Percentiles rank a stretch among this genome's conserved stretches.
These are phyloP conservation scores for Ia io DNA, from an alignment of 2,113 vertebrate genomes.

Conservation along the genomic window DNA sequence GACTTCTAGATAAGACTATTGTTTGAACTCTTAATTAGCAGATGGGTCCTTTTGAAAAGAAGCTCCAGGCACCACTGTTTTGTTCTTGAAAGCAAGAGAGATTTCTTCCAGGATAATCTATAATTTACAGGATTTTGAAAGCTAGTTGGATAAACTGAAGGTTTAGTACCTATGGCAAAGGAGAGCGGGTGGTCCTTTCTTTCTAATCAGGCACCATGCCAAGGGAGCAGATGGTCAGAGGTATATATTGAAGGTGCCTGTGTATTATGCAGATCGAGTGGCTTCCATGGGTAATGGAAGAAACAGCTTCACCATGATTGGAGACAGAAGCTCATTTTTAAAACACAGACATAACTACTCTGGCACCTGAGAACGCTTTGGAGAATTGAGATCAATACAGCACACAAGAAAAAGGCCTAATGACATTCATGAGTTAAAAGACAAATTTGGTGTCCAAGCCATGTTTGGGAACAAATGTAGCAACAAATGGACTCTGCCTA, in stretches of 20 bases:
- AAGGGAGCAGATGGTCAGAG: constrained; percentile 78
- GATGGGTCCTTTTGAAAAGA: constrained; percentile 77
- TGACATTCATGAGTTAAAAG: constrained; percentile 72
- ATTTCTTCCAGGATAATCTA: constrained; percentile 69
- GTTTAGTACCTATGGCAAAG: constrained; percentile 71
- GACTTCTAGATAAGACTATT: constrained; percentile 70
- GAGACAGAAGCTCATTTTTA: constrained; percentile 42
- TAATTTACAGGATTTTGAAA: constrained; percentile 65
- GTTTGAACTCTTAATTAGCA: constrained; percentile 79
- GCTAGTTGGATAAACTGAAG: constrained; percentile 53
- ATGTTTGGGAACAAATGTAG: constrained; percentile 55
- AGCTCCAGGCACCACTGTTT: constrained; percentile 59
- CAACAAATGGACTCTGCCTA: constrained; percentile 46
- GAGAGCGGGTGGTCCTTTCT: neutral
- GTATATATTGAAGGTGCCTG: constrained; percentile 19
- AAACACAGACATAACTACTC: constrained; percentile 46
- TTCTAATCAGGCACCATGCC: constrained; percentile 70
- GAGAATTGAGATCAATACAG: constrained; percentile 68
- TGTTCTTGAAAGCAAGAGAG: constrained; percentile 63
- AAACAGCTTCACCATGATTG: constrained; percentile 11
- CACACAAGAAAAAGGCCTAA: constrained; percentile 52
- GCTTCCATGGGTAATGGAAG: constrained; percentile 32
- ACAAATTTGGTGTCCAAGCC: constrained; percentile 55
- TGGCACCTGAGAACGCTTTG: constrained; percentile 54
- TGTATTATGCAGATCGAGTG: neutral